Evolutionary conservation across 2,113 vertebrate genomes (phyloP).

Genomic region (Equus quagga): DNA sequence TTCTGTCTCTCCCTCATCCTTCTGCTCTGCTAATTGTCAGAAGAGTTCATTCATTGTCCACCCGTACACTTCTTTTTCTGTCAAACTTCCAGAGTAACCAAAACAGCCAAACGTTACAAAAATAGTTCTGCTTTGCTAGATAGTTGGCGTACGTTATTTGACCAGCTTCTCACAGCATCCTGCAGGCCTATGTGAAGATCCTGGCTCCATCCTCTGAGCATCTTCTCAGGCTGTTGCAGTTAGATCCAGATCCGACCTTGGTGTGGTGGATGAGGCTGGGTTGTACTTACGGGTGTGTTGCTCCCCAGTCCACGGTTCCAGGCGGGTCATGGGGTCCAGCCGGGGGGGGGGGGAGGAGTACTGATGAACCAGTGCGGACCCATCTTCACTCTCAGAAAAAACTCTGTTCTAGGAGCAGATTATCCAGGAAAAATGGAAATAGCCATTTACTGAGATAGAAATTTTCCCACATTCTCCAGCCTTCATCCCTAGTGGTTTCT

Average conservation of each 20-base stretch:
- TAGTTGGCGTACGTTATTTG: not conserved
- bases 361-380: not conserved
- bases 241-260: constrained; percentile 45
- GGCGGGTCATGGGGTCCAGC: not conserved
- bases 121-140: not conserved
- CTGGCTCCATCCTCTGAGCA: not conserved
- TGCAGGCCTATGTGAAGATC: not conserved
- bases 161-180: not conserved
- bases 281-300: not conserved
- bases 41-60: not conserved
- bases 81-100: not conserved
- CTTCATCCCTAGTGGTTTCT: not conserved
- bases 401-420: not conserved
- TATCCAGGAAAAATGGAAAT: constrained; percentile 12
- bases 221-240: not conserved
- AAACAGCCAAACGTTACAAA: not conserved
- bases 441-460: constrained; percentile 10
- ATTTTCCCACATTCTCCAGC: not conserved
- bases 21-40: constrained; percentile 5
- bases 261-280: not conserved
- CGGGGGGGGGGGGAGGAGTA: not conserved
- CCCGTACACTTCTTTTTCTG: not conserved
- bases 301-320: not conserved
- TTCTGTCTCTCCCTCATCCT: not conserved
- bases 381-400: not conserved